phyloP scores from a whole-genome alignment of 2,888 invertebrate genomes.

The Sepiola atlantica region DNA sequence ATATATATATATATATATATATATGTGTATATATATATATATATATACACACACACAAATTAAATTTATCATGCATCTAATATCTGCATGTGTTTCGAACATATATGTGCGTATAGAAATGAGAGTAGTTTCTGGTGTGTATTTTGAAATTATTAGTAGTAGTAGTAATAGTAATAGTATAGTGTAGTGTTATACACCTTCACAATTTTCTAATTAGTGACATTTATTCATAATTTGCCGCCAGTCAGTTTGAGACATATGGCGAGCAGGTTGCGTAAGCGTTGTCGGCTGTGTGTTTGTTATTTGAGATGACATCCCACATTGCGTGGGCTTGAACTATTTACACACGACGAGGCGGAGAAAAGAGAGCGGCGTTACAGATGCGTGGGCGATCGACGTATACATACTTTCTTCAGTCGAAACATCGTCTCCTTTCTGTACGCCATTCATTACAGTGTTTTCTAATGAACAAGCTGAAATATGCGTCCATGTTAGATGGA shows the following conservation, averaged over 20 bases:
- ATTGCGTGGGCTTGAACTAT: conserved; percentile 16
- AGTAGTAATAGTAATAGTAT: too few relatives aligned
- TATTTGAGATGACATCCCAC: not conserved
- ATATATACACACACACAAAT: too few relatives aligned
- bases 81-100: too few relatives aligned
- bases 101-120: too few relatives aligned
- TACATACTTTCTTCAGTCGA: not conserved
- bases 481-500: too few relatives aligned
- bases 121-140: too few relatives aligned
- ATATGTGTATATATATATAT: too few relatives aligned
- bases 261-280: not conserved
- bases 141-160: too few relatives aligned
- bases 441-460: not conserved
- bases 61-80: too few relatives aligned
- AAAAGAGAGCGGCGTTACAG: not conserved
- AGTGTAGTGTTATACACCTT: not conserved
- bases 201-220: not conserved
- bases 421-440: not conserved
- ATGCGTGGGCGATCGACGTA: conserved; percentile 3
- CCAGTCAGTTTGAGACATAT: not conserved
- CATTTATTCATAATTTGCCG: not conserved
- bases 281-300: not conserved
- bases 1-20: too few relatives aligned
- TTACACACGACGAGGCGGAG: not conserved
- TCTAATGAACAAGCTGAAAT: too few relatives aligned